Base-by-base conservation (phyloP, 1,140 invertebrate species). In the Drosophila yakuba region DNA sequence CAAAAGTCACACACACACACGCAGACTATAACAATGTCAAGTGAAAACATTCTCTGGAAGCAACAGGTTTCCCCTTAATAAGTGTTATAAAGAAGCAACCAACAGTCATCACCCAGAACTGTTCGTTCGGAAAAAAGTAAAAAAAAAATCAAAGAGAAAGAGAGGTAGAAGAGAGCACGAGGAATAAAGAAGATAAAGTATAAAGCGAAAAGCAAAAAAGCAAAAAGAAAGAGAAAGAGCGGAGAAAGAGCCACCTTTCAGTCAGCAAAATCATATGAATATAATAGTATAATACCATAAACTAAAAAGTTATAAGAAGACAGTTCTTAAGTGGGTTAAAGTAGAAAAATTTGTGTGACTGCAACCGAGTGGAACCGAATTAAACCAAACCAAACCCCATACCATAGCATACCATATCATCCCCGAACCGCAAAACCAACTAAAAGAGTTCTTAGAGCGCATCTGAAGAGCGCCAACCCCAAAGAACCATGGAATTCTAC, bases 401-500 rank as follows among this genome's bases (percentile, higher is more conserved):
- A 20, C 61, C 63, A 64, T 15, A 47, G 7, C 11, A 39, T 39
- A 12, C 45, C 14, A 28, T 61, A 48, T 45, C 64, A 74, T 28
- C 63, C 55, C 71, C 56, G 43, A 47, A 48, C 45, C 66, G 67
- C 25, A 58, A 45, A 44, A 61, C 43, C 45, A 55, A 50, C 62
- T 71, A 56, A 80, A 64, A 64, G 60, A 85, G 77, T 85, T 84
- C 73, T 77, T 77, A 68, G 61, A 83, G 72, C 75, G 71, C 80
- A 62, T 72, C 78, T 44, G 28, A 57, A 54, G 3, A 79, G 44
- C 44, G 67, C 28, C 36, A 73, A 68, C 74, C 64, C 63, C 51
- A 80, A 78, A 73, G 64, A 71, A 71, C 66, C 68, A 95, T 95
- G 94, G 95, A 95, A 75, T 95, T 95, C 91, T 95, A 95, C 93